Percentiles rank a stretch among this genome's conserved stretches.
These are phyloP conservation scores for Microtus oregoni DNA, from an alignment of 2,113 vertebrate species.

Conservation along the genomic window DNA sequence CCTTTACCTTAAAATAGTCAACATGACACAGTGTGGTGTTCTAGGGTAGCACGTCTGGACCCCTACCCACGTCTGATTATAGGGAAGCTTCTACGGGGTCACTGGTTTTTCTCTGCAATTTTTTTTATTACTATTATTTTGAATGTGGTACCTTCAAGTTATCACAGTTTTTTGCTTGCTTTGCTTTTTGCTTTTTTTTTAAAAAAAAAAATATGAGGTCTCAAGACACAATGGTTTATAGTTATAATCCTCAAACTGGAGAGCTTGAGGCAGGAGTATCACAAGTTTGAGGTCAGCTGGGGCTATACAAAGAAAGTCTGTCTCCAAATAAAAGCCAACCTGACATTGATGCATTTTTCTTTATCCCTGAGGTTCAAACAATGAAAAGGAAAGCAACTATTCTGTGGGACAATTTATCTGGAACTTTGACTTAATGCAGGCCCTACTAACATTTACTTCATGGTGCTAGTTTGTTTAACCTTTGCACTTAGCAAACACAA, in stretches of 20 bases:
- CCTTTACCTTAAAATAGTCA: neutral
- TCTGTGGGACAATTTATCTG: constrained; percentile 77
- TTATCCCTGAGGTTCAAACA: constrained; percentile 77
- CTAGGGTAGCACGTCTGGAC: neutral
- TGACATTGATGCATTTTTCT: constrained; percentile 77
- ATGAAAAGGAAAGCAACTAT: constrained; percentile 76
- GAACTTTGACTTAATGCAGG: constrained; percentile 76
- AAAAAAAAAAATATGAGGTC: neutral
- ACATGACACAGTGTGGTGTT: neutral
- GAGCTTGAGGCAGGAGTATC: neutral
- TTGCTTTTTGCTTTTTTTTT: neutral
- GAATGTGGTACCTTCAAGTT: neutral
- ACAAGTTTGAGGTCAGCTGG: neutral
- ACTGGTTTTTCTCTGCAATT: constrained; percentile 65
- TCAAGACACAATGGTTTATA: neutral
- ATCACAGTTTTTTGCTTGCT: neutral
- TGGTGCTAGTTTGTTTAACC: constrained; percentile 80
- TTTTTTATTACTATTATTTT: constrained; percentile 34
- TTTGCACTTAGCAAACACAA: constrained; percentile 79
- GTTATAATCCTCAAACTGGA: neutral
- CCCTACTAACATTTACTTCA: constrained; percentile 76
- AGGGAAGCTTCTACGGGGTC: constrained; percentile 69
- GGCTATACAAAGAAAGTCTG: too few relatives aligned
- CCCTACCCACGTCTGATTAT: constrained; percentile 66
- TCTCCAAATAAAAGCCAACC: neutral